Base-by-base conservation (phyloP, 2,797 vertebrate species). In the Pangasius larnaudii region DNA sequence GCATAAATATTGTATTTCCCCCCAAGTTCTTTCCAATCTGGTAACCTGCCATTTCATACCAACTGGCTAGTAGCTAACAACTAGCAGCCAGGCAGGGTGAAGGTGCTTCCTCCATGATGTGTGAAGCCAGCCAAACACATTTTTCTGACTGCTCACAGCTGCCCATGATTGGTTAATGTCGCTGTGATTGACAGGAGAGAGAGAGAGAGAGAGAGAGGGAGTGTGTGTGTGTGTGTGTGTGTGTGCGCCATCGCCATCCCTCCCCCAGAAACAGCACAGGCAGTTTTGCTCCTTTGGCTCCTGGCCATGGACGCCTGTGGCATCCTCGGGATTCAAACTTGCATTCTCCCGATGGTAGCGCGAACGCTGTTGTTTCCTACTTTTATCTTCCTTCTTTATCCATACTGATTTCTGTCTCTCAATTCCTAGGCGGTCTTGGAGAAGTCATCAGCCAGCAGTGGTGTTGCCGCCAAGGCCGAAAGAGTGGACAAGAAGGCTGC, bases 341-440 rank as follows among this genome's bases (percentile, higher is more conserved):
- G 30, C 3, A 2, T 18, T 58, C 58, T 58, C 58, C 30, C 7
- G 0, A 82, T 0, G 0, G n/a, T 4, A 16, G 16, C 3, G 1
- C 53, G 39, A 59, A 59, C 0, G 0, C 2, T 33, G 19, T 56
- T 51, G 2, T 84, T 71, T 30, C 42, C 42, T 78, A 10, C 19
- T 51, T 56, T 36, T 72, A 24, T 22, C 1, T 58, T 39, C 22
- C 18, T 72, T 42, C 58, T 1, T 49, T 77, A 58, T 71, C 2
- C 9, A 1, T 46, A 7, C 18, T 16, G 24, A 51, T 9, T 39
- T 79, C 24, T 75, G 51, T 69, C 79, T 49, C 19, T 33, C 16
- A 46, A 61, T 87, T 53, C 22, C 13, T n/a, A 96, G 95, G 95
- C 93, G 0, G 95, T 96, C 82, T 71, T 96, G 90, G 95, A 96